Percentiles rank a stretch among this genome's conserved stretches.
These are phyloP conservation scores for Falco novaeseelandiae DNA, from an alignment of 2,797 vertebrate genomes.

Conservation along the genomic window DNA sequence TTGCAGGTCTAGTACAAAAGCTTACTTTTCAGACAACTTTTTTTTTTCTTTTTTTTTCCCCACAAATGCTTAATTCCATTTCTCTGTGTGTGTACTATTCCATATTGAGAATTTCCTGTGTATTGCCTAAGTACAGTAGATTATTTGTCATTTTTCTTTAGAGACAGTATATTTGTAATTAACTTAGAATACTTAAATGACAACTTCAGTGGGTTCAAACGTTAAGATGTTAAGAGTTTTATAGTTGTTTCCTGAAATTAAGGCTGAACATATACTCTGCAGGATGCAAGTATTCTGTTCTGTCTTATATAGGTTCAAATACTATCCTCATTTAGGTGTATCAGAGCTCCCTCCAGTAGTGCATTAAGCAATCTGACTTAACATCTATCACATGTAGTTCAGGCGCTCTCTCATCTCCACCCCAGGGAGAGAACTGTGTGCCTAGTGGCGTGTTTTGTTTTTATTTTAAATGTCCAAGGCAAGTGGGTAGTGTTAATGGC, in stretches of 20 bases:
- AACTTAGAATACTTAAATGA: neutral
- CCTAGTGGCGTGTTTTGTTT: constrained; percentile 49
- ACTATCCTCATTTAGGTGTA: constrained; percentile 26
- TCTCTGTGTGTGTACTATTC: neutral
- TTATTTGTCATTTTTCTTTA: neutral
- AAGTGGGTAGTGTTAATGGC: constrained; percentile 53
- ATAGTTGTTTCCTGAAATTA: neutral
- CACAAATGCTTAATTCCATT: neutral
- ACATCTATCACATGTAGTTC: constrained; percentile 51
- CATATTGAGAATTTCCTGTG: neutral
- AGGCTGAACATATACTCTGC: neutral
- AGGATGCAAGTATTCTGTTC: neutral
- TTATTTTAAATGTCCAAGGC: constrained; percentile 58
- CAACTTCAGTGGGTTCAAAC: neutral
- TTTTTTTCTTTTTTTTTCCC: neutral
- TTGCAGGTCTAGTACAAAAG: neutral
- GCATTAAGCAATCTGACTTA: constrained; percentile 54
- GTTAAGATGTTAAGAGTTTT: neutral
- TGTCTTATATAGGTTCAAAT: neutral
- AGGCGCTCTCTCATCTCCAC: constrained; percentile 40
- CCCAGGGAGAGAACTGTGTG: constrained; percentile 56
- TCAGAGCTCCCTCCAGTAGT: constrained; percentile 33
- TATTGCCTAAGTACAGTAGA: neutral
- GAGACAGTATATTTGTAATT: neutral
- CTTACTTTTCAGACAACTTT: neutral